A percentile compares a stretch with the other conserved stretches of the same genome.
phyloP scores from a whole-genome alignment of 1,140 invertebrate genomes.

The Vanessa tameamea region DNA sequence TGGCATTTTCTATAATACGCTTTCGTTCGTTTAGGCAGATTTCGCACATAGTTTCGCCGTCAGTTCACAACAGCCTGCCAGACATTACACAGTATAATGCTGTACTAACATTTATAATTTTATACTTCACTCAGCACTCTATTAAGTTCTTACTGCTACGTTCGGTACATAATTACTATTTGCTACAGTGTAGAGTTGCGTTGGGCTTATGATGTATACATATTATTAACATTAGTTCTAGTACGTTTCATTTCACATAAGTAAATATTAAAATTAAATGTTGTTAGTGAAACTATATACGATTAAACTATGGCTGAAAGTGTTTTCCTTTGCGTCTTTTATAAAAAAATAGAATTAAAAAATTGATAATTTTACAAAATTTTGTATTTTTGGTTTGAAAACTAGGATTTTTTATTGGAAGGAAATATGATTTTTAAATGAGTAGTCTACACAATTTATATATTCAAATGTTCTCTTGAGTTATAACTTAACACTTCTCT shows the following conservation, averaged over 20 bases:
- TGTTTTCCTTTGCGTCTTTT: no score
- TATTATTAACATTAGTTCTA: conserved; percentile 2
- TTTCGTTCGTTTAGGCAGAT: conserved; percentile 35
- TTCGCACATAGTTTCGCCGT: conserved; percentile 47
- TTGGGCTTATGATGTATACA: not conserved
- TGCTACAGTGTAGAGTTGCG: conserved; percentile 31
- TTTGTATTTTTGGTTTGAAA: no score
- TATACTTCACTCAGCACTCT: conserved; percentile 41
- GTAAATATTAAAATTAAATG: no score
- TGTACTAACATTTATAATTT: conserved; percentile 43
- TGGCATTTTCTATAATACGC: conserved; percentile 19
- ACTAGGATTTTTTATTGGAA: no score
- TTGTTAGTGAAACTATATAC: no score
- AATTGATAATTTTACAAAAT: no score
- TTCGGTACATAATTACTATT: conserved; percentile 24
- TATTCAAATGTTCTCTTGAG: conserved; percentile 5
- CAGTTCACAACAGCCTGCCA: conserved; percentile 39
- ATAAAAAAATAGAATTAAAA: no score
- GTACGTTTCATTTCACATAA: not conserved
- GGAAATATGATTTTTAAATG: not conserved
- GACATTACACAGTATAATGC: conserved; percentile 35
- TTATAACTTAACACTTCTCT: conserved; percentile 26
- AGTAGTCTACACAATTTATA: not conserved
- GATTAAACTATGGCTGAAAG: no score
- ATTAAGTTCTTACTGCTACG: conserved; percentile 36